These are phyloP conservation scores for Plectropomus leopardus DNA, from an alignment of 2,113 vertebrate genomes.

Conservation along the genomic window DNA sequence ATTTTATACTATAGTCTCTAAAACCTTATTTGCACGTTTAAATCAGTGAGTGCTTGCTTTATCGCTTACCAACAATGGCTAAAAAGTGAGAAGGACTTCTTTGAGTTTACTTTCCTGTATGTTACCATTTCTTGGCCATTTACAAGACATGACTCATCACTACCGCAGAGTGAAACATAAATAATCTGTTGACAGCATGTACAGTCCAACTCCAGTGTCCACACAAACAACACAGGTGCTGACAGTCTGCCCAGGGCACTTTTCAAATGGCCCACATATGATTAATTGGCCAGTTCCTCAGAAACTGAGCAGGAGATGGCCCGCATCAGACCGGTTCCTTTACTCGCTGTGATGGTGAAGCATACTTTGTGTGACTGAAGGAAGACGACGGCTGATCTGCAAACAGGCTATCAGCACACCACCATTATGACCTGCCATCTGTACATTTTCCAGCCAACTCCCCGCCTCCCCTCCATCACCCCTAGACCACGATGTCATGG, in stretches of 20 bases:
- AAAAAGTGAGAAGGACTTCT: conserved; percentile 13
- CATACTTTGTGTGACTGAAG: conserved; percentile 47
- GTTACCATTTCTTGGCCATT: conserved; percentile 33
- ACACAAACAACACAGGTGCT: conserved; percentile 78
- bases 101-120: conserved; percentile 15
- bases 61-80: background rate
- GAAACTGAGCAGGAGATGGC: conserved; percentile 54
- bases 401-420: conserved; percentile 84
- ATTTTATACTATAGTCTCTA: too few relatives aligned
- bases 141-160: conserved; percentile 50
- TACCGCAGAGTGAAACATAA: conserved; percentile 56
- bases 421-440: conserved; percentile 78
- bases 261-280: conserved; percentile 70
- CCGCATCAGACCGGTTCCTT: conserved; percentile 48
- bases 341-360: conserved; percentile 32
- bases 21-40: background rate
- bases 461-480: conserved; percentile 44
- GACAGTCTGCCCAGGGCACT: conserved; percentile 67
- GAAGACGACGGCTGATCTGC: conserved; percentile 76
- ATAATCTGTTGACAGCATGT: conserved; percentile 65
- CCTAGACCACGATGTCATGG: conserved; percentile 76
- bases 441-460: conserved; percentile 79
- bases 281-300: conserved; percentile 76
- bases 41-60: background rate
- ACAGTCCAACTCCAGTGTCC: conserved; percentile 58